These are phyloP conservation scores for Pygoscelis adeliae DNA, from an alignment of 2,113 vertebrate species.

Conservation along the genomic window DNA sequence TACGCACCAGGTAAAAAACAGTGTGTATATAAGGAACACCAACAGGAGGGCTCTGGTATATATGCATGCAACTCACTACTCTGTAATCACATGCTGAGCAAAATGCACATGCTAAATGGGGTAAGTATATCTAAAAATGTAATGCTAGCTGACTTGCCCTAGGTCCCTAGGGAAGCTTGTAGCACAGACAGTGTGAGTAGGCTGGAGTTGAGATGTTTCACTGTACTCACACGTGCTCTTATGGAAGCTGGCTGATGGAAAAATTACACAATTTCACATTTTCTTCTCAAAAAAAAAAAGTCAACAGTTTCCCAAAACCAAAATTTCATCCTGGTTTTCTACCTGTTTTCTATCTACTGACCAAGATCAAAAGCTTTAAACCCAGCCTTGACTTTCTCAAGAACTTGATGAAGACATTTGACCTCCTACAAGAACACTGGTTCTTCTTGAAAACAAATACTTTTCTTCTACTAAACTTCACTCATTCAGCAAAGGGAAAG, in stretches of 20 bases:
- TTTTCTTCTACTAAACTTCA: not conserved
- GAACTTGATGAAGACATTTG: not conserved
- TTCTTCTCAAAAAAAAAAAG: not conserved
- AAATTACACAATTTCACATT: not conserved
- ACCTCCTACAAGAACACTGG: not conserved
- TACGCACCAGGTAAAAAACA: not conserved
- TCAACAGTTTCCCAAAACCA: not conserved
- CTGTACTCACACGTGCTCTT: not conserved
- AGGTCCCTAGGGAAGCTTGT: not conserved
- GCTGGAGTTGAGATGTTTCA: not conserved
- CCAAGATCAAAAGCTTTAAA: not conserved
- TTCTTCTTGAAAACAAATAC: not conserved
- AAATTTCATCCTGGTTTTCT: not conserved
- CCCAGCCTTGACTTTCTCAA: not conserved
- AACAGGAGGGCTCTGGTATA: not conserved
- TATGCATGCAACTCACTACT: not conserved
- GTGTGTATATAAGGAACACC: not conserved
- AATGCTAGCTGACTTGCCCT: not conserved
- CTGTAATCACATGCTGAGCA: not conserved
- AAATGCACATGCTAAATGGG: conserved; percentile 5
- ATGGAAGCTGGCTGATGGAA: not conserved
- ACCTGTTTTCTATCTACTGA: not conserved
- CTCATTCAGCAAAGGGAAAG: not conserved
- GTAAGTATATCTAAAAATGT: not conserved
- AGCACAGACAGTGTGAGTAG: not conserved